A percentile compares a stretch with the other conserved stretches of the same genome.
These are phyloP conservation scores for Cavia porcellus DNA, from an alignment of 2,113 vertebrate genomes.

Conservation along the genomic window DNA sequence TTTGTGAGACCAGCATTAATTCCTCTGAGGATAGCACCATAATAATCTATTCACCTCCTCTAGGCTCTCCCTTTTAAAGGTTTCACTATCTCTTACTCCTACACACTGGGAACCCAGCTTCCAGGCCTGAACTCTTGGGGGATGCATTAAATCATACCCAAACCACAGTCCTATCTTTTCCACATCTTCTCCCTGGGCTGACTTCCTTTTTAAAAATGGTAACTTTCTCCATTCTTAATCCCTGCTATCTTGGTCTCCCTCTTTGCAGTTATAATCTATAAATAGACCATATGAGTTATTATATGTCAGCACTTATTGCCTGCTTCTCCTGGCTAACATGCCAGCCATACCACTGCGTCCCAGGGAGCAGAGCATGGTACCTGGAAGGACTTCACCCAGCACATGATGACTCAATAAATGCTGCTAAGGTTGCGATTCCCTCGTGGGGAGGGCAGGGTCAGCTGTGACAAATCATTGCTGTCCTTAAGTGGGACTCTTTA, in stretches of 20 bases:
- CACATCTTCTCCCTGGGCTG: neutral
- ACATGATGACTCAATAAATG: neutral
- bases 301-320: neutral
- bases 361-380: neutral
- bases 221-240: neutral
- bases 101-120: neutral
- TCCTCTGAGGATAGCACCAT: neutral
- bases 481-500: conserved; percentile 10
- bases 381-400: neutral
- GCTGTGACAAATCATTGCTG: neutral
- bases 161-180: neutral
- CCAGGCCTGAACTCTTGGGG: neutral
- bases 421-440: neutral
- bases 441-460: neutral
- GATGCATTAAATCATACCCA: neutral
- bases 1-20: neutral
- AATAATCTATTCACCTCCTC: neutral
- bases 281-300: neutral
- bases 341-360: neutral
- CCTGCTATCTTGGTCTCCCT: neutral
- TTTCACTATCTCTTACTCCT: neutral
- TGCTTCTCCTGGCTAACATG: neutral
- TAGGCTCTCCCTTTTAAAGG: neutral
- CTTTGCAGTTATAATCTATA: neutral
- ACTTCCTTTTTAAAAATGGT: neutral